Conservation (phyloP, 2,888 invertebrate genomes). For the Troides oblongomaculatus region DNA sequence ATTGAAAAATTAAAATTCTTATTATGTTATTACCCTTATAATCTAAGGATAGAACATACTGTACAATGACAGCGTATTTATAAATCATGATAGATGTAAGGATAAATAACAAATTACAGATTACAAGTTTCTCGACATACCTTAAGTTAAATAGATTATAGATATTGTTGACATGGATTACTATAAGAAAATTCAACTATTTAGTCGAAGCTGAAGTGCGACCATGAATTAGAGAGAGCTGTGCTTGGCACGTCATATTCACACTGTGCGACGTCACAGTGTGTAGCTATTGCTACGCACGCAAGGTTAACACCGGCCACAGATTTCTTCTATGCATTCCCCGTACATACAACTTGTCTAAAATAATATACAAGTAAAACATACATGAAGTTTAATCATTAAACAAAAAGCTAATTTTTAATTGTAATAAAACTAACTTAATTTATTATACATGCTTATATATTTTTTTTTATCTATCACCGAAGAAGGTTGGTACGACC, state of each 20-base stretch:
- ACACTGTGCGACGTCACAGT: constrained; percentile 63
- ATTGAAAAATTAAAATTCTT: not conserved
- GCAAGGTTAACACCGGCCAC: constrained; percentile 42
- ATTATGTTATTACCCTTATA: too few species aligned
- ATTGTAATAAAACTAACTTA: not conserved
- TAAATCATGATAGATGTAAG: not conserved
- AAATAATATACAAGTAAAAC: not conserved
- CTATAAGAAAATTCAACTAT: not conserved
- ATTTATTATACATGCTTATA: not conserved
- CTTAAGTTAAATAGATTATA: not conserved
- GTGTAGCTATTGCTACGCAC: constrained; percentile 41
- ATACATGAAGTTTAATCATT: not conserved
- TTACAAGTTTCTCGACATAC: not conserved
- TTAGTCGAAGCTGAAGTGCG: constrained; percentile 25
- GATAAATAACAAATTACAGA: not conserved
- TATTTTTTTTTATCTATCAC: not conserved
- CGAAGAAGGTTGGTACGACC: constrained; percentile 3
- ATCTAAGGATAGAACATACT: too few species aligned
- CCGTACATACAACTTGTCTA: not conserved
- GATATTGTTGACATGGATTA: not conserved
- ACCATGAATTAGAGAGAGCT: constrained; percentile 31
- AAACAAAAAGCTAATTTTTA: not conserved
- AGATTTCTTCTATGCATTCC: constrained; percentile 44
- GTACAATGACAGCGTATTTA: not conserved
- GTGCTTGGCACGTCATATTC: constrained; percentile 52